Conservation (phyloP, 2,113 vertebrate genomes). For the Isurus oxyrinchus region DNA sequence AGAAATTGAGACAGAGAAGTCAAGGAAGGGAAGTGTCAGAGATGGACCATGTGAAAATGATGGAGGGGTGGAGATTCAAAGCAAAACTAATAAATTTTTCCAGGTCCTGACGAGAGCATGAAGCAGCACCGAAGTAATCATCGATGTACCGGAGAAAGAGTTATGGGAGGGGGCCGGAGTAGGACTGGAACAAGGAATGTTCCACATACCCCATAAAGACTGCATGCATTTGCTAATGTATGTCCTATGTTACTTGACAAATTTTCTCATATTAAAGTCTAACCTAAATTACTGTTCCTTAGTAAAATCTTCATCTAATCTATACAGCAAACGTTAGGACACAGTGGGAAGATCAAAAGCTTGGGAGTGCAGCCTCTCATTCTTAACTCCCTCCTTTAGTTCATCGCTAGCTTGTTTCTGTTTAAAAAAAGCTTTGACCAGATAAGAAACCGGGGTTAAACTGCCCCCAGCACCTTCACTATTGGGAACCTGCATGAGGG, state of each 20-base stretch:
- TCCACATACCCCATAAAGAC: no score
- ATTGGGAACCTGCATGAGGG: not conserved
- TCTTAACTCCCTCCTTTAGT: not conserved
- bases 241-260: not conserved
- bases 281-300: not conserved
- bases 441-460: not conserved
- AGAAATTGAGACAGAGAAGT: no score
- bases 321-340: not conserved
- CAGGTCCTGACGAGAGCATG: no score
- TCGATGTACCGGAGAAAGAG: no score
- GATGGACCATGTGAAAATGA: no score
- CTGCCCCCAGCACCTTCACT: not conserved
- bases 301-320: not conserved
- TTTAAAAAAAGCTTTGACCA: not conserved
- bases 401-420: not conserved
- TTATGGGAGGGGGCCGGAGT: no score
- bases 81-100: no score
- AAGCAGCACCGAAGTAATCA: no score
- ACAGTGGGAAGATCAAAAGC: not conserved
- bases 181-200: no score
- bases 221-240: not conserved
- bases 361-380: not conserved
- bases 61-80: no score
- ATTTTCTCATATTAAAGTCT: not conserved
- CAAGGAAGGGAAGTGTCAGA: no score